Conservation (phyloP, 2,888 invertebrate species). For the Graphium colonna region DNA sequence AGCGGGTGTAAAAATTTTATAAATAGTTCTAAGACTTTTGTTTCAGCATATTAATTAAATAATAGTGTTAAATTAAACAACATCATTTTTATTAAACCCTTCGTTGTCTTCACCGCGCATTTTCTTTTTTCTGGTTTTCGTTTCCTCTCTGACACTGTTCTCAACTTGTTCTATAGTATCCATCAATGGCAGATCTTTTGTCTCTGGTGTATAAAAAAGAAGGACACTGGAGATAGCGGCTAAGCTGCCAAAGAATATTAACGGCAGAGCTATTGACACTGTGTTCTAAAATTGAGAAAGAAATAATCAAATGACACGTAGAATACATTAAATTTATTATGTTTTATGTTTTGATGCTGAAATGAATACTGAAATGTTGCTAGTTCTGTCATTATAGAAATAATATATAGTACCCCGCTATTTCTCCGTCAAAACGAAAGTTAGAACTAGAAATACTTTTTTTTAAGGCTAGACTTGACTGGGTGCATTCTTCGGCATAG, state of each 20-base stretch:
- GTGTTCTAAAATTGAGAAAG: conserved; percentile 51
- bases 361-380: too few relatives aligned
- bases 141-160: neutral
- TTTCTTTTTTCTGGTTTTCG: neutral
- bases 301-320: too few relatives aligned
- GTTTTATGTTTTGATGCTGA: too few relatives aligned
- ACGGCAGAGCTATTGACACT: conserved; percentile 54
- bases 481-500: too few relatives aligned
- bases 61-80: conserved; percentile 21
- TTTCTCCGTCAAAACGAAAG: too few relatives aligned
- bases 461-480: too few relatives aligned
- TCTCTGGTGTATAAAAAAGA: conserved; percentile 56
- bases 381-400: too few relatives aligned
- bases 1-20: conserved; percentile 44
- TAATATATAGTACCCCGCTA: too few relatives aligned
- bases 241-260: conserved; percentile 60
- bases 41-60: conserved; percentile 31
- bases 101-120: neutral
- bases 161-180: conserved; percentile 58
- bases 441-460: too few relatives aligned
- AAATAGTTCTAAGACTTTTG: conserved; percentile 54
- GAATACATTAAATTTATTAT: too few relatives aligned
- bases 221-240: conserved; percentile 50
- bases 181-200: conserved; percentile 53
- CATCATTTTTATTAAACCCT: neutral